Conservation (phyloP, 2,888 invertebrate genomes). For the Anthophora plumipes region DNA sequence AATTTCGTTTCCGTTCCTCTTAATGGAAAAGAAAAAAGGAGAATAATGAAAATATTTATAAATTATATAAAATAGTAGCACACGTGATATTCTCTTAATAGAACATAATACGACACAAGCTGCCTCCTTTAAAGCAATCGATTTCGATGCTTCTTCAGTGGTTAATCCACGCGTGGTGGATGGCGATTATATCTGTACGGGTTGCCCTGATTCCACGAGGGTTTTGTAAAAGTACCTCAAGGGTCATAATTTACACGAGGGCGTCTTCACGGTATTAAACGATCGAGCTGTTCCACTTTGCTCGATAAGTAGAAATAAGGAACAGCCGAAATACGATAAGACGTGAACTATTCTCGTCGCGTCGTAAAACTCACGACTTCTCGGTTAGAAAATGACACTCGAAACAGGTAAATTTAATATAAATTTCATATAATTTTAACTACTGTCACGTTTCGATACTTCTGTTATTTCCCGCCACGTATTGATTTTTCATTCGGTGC, state of each 20-base stretch:
- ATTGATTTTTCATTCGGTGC: background rate
- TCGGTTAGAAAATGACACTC: too few species aligned
- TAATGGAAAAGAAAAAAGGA: background rate
- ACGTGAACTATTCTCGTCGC: background rate
- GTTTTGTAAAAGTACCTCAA: conserved; percentile 28
- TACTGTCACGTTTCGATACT: background rate
- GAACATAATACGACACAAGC: conserved; percentile 16
- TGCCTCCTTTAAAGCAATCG: conserved; percentile 30
- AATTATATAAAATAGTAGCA: conserved; percentile 1
- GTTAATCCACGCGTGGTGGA: conserved; percentile 18
- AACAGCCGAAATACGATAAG: background rate
- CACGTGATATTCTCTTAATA: background rate
- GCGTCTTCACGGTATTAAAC: conserved; percentile 3
- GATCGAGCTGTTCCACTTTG: conserved; percentile 8
- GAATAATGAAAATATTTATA: background rate
- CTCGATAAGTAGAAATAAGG: background rate
- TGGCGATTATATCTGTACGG: conserved; percentile 24
- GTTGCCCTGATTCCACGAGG: conserved; percentile 30
- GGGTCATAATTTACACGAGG: conserved; percentile 16
- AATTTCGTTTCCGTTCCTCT: background rate
- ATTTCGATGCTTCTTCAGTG: conserved; percentile 25
- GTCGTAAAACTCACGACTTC: too few species aligned
- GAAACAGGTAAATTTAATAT: too few species aligned
- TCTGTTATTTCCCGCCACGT: background rate
- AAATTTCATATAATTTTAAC: background rate